A percentile compares a stretch with the other conserved stretches of the same genome.
These are phyloP conservation scores for Tachysurus fulvidraco DNA, from an alignment of 2,113 vertebrate species.

Conservation along the genomic window DNA sequence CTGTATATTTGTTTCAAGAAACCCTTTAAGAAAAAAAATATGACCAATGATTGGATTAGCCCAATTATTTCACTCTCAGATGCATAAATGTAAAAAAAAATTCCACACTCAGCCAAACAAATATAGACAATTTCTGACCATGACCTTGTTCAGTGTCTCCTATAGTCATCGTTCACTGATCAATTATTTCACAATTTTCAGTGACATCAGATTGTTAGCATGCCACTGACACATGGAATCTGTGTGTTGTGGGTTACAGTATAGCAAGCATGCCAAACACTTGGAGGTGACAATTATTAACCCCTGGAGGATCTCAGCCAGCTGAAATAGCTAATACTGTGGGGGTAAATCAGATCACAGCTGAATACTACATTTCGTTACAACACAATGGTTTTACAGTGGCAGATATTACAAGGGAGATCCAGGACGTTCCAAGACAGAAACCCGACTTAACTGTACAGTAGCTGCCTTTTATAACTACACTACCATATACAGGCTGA, in stretches of 20 bases:
- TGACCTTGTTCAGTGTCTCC: not conserved
- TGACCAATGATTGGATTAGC: not conserved
- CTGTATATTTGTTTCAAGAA: not conserved
- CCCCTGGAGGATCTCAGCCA: not conserved
- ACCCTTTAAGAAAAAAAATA: not conserved
- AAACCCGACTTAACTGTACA: not conserved
- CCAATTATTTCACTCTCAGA: not conserved
- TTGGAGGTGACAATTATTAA: slow-evolving; percentile 38
- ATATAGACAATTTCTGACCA: not conserved
- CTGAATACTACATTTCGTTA: not conserved
- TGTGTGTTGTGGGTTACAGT: slow-evolving; percentile 63
- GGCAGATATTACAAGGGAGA: not conserved
- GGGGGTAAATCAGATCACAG: not conserved
- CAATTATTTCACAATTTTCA: slow-evolving; percentile 55
- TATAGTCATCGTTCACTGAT: slow-evolving; percentile 32
- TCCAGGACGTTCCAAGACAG: not conserved
- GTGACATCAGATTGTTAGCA: slow-evolving; percentile 71
- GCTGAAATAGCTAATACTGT: not conserved
- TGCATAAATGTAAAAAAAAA: not conserved
- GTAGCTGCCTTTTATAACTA: slow-evolving; percentile 28
- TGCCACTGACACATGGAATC: slow-evolving; percentile 70
- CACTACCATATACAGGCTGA: slow-evolving; percentile 38
- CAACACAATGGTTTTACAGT: not conserved
- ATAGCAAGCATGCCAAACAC: slow-evolving; percentile 59
- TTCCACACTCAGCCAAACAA: not conserved